phyloP scores from a whole-genome alignment of 2,113 vertebrate genomes.

The Merops nubicus region DNA sequence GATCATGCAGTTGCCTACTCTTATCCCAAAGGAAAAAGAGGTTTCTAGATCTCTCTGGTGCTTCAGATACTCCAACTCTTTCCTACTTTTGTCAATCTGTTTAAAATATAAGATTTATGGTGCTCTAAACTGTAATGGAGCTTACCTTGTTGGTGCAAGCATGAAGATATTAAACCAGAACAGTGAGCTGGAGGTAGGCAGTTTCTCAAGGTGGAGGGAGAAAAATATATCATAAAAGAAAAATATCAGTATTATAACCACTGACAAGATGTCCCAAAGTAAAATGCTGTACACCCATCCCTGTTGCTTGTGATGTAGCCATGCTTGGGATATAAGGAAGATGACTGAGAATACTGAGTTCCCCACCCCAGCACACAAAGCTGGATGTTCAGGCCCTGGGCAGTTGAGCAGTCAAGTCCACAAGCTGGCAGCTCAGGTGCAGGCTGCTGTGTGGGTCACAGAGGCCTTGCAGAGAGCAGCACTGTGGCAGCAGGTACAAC shows the following conservation, averaged over 20 bases:
- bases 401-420: not conserved
- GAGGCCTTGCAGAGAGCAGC: not conserved
- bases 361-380: not conserved
- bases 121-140: not conserved
- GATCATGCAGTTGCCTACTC: not conserved
- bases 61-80: not conserved
- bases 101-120: not conserved
- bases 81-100: not conserved
- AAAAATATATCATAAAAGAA: not conserved
- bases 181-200: not conserved
- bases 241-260: not conserved
- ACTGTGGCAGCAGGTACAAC: not conserved
- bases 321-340: not conserved
- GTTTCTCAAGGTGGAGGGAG: not conserved
- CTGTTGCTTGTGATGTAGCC: not conserved
- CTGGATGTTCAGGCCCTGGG: not conserved
- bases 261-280: not conserved
- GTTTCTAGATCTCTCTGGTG: not conserved
- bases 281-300: not conserved
- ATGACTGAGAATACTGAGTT: not conserved
- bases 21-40: not conserved
- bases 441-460: not conserved
- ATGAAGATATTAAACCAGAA: not conserved
- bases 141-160: not conserved
- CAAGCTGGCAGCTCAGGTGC: not conserved